Conservation (phyloP, 2,113 vertebrate genomes). For the Clarias batrachus region DNA sequence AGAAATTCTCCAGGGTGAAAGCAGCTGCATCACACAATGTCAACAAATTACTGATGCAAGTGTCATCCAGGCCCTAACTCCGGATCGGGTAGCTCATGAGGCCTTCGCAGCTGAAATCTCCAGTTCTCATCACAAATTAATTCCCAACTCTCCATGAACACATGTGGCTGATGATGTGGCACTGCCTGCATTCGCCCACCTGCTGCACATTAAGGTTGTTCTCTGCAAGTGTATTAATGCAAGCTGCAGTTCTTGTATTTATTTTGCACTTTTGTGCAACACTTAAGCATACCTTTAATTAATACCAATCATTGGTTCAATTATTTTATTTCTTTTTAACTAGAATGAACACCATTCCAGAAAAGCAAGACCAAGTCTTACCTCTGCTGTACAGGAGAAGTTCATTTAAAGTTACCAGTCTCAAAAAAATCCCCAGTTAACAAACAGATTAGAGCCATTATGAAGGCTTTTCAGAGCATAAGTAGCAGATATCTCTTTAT, state of each 20-base stretch:
- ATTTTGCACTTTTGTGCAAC: neutral
- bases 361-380: too few species aligned
- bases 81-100: neutral
- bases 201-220: neutral
- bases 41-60: constrained; percentile 34
- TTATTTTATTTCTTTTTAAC: too few species aligned
- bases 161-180: constrained; percentile 9
- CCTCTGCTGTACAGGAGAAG: too few species aligned
- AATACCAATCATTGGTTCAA: neutral
- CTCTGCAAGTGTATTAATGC: neutral
- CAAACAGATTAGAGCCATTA: too few species aligned
- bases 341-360: too few species aligned
- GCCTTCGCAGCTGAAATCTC: constrained; percentile 6
- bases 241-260: neutral
- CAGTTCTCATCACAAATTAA: constrained; percentile 28
- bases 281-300: neutral
- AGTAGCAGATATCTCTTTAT: too few species aligned
- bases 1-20: constrained; percentile 23
- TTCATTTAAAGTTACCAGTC: too few species aligned
- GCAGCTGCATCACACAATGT: constrained; percentile 36
- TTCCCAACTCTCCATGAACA: constrained; percentile 10
- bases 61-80: neutral
- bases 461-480: too few species aligned
- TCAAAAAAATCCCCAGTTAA: too few species aligned
- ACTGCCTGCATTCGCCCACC: too few species aligned